Conservation (phyloP, 2,113 vertebrate species). For the Speoplatyrhinus poulsoni region DNA sequence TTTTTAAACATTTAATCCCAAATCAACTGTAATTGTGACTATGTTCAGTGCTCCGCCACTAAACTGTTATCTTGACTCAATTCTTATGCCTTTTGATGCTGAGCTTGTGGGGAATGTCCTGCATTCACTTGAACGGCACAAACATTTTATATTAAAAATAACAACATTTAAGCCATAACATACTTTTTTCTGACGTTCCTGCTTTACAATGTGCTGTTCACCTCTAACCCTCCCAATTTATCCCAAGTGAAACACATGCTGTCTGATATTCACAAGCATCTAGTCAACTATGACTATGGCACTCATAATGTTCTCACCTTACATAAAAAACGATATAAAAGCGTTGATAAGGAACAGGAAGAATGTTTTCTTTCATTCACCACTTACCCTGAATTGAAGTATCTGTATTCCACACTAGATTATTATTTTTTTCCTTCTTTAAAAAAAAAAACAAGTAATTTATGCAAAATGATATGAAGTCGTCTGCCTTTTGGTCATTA, state of each 20-base stretch:
- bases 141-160: not conserved
- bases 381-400: constrained; percentile 73
- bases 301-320: constrained; percentile 21
- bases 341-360: not conserved
- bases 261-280: constrained; percentile 50
- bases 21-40: not conserved
- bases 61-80: constrained; percentile 1
- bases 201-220: constrained; percentile 37
- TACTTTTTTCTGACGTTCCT: not conserved
- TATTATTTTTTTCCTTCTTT: constrained; percentile 16
- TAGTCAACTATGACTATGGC: constrained; percentile 49
- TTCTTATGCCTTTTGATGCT: not conserved
- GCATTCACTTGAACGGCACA: not conserved
- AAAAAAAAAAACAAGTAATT: constrained; percentile 33
- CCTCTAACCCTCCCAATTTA: constrained; percentile 49
- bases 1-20: not conserved
- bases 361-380: not conserved
- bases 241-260: constrained; percentile 41
- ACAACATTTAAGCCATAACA: not conserved
- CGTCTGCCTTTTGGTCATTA: constrained; percentile 67
- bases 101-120: not conserved
- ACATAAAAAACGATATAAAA: not conserved
- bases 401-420: constrained; percentile 56
- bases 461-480: constrained; percentile 46
- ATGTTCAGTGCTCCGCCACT: not conserved